Base-by-base conservation (phyloP, 2,113 vertebrate species). In the Macquaria ambigua region DNA sequence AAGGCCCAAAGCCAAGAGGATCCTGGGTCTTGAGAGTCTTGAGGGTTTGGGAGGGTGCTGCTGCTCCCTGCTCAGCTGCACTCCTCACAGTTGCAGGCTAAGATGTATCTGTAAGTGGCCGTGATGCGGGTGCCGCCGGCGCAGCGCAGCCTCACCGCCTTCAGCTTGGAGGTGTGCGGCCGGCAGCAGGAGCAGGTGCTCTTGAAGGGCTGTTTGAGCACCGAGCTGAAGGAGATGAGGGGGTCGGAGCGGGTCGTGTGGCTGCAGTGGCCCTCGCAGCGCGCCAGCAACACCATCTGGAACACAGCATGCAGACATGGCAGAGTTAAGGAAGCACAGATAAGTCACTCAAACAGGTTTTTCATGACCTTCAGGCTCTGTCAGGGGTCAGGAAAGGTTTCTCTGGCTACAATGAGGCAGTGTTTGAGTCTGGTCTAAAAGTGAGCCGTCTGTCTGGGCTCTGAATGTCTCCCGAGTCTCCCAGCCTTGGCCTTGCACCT, bases 81-180 rank as follows among this genome's bases (percentile, higher is more conserved):
- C 90, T 98, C 97, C 92, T 98, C 97, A 0, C 98, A 99, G 94
- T 96, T 96, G 95, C 98, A 99, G 74, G 98, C 98, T 2, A 99
- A 96, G 95, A 99, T 99, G 95, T 99, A 99, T 87, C 98, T 96
- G 93, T 99, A 99, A 25, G 98, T 99, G 89, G 98, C 98, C 0
- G 98, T 99, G 79, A 99, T 97, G 81, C 98, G 94, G 72, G 96
- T 97, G 37, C 98, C 98, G 1, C 97, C 98, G 0, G 96, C 93
- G 83, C 98, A 99, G 50, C 97, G 97, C 93, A 99, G 95, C 50
- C 97, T 82, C 91, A 99, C 95, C 0, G 98, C 98, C 94, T 99
- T 99, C 95, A 99, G 96, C 90, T 99, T 99, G 93, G 98, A 99
- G 72, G 97, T 99, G 96, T 98, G 98, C 2, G 98, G 98, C 41